Conservation (phyloP, 2,797 vertebrate genomes). For the Catamblyrhynchus diadema region DNA sequence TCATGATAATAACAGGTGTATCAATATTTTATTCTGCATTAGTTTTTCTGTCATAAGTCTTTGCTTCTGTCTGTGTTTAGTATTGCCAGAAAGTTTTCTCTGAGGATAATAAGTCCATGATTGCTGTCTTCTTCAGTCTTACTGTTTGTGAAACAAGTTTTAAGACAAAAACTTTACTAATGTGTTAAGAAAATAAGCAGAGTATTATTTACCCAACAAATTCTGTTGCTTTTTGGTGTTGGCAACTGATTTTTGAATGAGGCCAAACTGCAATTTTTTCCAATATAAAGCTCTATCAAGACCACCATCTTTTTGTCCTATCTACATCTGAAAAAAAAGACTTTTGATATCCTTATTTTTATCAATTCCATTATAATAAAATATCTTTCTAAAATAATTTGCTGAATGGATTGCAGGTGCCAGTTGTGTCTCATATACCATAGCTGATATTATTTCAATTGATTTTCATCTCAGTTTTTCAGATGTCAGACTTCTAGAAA, state of each 20-base stretch:
- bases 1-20: background rate
- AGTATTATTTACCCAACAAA: background rate
- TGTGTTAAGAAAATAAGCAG: background rate
- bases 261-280: background rate
- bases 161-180: background rate
- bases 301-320: background rate
- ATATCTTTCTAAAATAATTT: background rate
- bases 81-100: background rate
- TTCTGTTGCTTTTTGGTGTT: background rate
- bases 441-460: background rate
- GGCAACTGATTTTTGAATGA: background rate
- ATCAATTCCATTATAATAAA: background rate
- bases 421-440: background rate
- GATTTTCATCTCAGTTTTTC: background rate
- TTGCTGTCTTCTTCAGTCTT: background rate
- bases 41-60: background rate
- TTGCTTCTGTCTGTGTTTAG: background rate
- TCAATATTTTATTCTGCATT: background rate
- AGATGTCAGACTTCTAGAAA: background rate
- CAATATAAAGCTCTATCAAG: background rate
- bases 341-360: background rate
- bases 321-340: background rate
- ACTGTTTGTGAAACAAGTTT: background rate
- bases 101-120: background rate
- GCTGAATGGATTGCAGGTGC: background rate